Evolutionary conservation across 2,888 invertebrate genomes (phyloP).

Genomic region (Barypeithes pellucidus): DNA sequence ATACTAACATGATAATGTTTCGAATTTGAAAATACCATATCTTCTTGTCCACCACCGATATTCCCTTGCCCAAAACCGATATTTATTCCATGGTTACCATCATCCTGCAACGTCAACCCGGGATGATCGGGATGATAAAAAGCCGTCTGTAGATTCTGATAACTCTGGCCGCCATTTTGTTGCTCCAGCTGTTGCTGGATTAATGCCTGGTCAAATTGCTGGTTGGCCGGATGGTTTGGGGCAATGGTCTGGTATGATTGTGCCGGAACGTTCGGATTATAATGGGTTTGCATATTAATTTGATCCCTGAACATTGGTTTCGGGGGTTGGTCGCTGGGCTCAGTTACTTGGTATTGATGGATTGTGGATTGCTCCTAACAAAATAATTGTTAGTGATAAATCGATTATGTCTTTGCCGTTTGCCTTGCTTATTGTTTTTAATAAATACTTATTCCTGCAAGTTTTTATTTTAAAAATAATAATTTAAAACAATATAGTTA

Average conservation of each 20-base stretch:
- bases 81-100: constrained; percentile 39
- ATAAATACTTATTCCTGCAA: too few species aligned
- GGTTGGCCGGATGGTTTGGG: not conserved
- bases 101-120: constrained; percentile 32
- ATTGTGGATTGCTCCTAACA: constrained; percentile 47
- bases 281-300: constrained; percentile 24
- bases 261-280: not conserved
- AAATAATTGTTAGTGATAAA: not conserved
- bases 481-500: too few species aligned
- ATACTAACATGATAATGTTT: constrained; percentile 38
- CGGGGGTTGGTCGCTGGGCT: constrained; percentile 63
- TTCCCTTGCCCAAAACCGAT: constrained; percentile 35
- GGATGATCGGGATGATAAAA: constrained; percentile 19
- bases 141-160: constrained; percentile 35
- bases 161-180: constrained; percentile 21
- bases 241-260: not conserved
- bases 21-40: constrained; percentile 43
- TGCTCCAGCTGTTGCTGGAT: constrained; percentile 24
- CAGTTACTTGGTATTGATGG: constrained; percentile 74
- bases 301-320: constrained; percentile 31
- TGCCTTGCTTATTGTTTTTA: too few species aligned
- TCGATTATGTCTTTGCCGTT: too few species aligned
- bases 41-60: constrained; percentile 12
- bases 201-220: constrained; percentile 7
- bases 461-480: too few species aligned